Evolutionary conservation across 2,888 invertebrate species (phyloP), one percentile per base, ranked within the genome.

Genomic region (Glyphotaelius pellucidus): DNA sequence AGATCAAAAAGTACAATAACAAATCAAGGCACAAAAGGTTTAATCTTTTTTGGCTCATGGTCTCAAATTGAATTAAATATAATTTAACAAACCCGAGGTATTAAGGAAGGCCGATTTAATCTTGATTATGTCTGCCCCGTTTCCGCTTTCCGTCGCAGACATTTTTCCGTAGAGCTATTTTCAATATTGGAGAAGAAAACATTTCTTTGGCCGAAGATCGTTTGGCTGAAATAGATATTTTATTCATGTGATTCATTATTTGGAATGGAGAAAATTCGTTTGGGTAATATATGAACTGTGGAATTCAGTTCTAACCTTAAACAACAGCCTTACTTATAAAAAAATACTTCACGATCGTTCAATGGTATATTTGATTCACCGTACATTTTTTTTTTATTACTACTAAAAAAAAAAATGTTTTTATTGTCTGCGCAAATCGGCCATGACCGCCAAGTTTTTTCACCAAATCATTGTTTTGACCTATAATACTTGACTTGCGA

Each of bases 161-260:
- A 83, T 90, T 90, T 87, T 31, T 47, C 35, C 35, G 32, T 3
- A 67, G 32, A 30, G 87, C 87, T 87, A 67, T 87, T 87, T 90
- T 90, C 90, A 90, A 90, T 90, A 90, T 83, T 42, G 80, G 35
- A 80, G 80, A 80, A 89, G 67, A 89, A 89, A 89, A 89, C 80
- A 89, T 80, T 80, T 89, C 89, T n/a, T 80, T 30, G 80, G 14
- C 81, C 81, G 32, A 47, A 90, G 90, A 89, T 90, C 91, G 90
- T 52, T 86, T 52, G n/a, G 81, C 38, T 90, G 90, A 92, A 89
- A 93, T 92, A 90, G 92, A 91, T 92, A 92, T 93, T 92, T 93
- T 93, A 93, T 93, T 93, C 93, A 93, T 93, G 92, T 47, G 91
- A 81, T 90, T 90, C 93, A 91, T 93, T 92, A 93, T 92, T 92